Evolutionary conservation across 2,797 vertebrate species (phyloP), one percentile per base, ranked within the genome.

Genomic region (Malacoctenus gilli): DNA sequence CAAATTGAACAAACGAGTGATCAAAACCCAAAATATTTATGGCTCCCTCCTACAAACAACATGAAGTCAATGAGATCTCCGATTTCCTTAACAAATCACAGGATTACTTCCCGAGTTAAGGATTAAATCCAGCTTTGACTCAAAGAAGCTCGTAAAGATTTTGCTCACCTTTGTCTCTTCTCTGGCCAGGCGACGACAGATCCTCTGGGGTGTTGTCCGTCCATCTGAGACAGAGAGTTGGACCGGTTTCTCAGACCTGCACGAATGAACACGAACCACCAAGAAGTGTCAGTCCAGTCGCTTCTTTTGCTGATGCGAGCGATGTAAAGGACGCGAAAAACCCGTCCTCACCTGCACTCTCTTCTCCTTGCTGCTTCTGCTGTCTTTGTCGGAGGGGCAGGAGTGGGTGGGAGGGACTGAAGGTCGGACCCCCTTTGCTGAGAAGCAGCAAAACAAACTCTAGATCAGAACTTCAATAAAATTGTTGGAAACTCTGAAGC

Each of bases 381-480:
- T 99, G 96, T 50, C 94, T 95, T 87, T 98, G 97, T 78, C 97
- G 92, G 74, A 99, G 84, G 1, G 97, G 97, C 59, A 99, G 85
- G 11, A 99, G 89, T 1, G 97, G 95, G 59, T 98, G 95, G 10
- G 95, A 92, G 1, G 95, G 93, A 66, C 95, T 95, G 62, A 96
- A 95, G 50, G 92, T 85, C 5, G 95, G 92, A 61, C 91, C 90
- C 60, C 94, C 95, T 90, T 94, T 97, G 71, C 90, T 93, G 64
- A 20, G 4, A 39, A 18, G 8, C 67, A 87, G 71, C 61, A 14
- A 63, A 58, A 35, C 13, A 59, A 46, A 51, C 25, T 40, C 39
- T 30, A 14, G 8, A 49, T 22, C 3, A 52, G 13, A 49, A 31
- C 3, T 4, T 31, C 10, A 9, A 22, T 21, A 6, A 49, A 56